Percentiles rank a stretch among this genome's conserved stretches.
phyloP scores from a whole-genome alignment of 2,888 invertebrate genomes.

The Andrena flavipes region DNA sequence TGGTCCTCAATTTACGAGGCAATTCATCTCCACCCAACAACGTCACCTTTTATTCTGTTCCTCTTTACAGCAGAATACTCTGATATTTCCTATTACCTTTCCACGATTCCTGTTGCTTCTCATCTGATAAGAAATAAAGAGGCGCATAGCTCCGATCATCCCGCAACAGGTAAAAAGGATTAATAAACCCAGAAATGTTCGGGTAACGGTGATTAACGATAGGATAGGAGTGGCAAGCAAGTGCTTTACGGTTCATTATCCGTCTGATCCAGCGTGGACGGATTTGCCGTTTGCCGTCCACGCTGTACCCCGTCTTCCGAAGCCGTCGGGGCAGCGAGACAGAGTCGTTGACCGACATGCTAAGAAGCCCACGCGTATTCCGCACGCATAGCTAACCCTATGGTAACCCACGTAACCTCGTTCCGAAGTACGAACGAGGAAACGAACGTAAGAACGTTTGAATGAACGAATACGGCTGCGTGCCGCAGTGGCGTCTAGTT shows the following conservation, averaged over 20 bases:
- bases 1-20: too few relatives aligned
- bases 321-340: constrained; percentile 4
- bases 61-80: too few relatives aligned
- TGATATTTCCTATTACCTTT: not conserved
- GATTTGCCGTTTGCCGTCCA: constrained; percentile 38
- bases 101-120: not conserved
- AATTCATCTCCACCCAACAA: too few relatives aligned
- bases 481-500: constrained; percentile 47
- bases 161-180: constrained; percentile 16
- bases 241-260: constrained; percentile 40
- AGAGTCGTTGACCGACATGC: constrained; percentile 53
- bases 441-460: constrained; percentile 58
- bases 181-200: constrained; percentile 34
- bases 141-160: not conserved
- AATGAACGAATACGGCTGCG: constrained; percentile 39
- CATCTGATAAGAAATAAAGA: not conserved
- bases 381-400: constrained; percentile 64
- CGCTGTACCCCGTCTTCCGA: not conserved
- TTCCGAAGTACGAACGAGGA: constrained; percentile 60
- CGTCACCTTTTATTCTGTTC: too few relatives aligned
- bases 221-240: constrained; percentile 32
- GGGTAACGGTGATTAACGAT: constrained; percentile 8
- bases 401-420: constrained; percentile 67
- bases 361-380: constrained; percentile 67
- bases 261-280: constrained; percentile 17